A percentile compares a stretch with the other conserved stretches of the same genome.
Conservation (phyloP, 2,888 invertebrate species). For the Cepaea hortensis region DNA sequence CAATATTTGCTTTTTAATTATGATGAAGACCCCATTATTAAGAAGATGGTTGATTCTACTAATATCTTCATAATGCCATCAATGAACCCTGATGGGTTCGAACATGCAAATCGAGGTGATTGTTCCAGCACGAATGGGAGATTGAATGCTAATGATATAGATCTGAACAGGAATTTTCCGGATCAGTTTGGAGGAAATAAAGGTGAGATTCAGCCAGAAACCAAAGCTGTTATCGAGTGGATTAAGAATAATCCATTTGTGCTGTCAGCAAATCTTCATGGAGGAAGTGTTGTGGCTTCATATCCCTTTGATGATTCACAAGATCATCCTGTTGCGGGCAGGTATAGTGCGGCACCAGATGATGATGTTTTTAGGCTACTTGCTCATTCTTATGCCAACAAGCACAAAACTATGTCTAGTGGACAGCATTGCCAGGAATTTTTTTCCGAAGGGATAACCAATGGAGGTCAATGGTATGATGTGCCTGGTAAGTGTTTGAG, state of each 20-base stretch:
- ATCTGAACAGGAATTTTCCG: constrained; percentile 95
- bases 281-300: constrained; percentile 95
- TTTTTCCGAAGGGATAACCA: constrained; percentile 69
- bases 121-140: constrained; percentile 81
- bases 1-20: constrained; percentile 68
- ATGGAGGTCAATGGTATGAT: constrained; percentile 73
- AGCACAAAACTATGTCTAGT: constrained; percentile 84
- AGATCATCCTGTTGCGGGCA: constrained; percentile 54
- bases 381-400: constrained; percentile 85
- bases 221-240: constrained; percentile 95
- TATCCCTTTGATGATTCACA: constrained; percentile 89
- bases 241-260: constrained; percentile 94
- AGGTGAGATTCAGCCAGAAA: constrained; percentile 83
- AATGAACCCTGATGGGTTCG: constrained; percentile 76
- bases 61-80: constrained; percentile 74
- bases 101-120: constrained; percentile 61
- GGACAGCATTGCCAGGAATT: constrained; percentile 82
- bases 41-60: constrained; percentile 64
- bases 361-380: constrained; percentile 87
- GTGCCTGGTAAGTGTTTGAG: constrained; percentile 67
- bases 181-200: constrained; percentile 89
- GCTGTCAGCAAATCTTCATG: constrained; percentile 91
- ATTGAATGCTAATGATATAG: constrained; percentile 82
- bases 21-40: constrained; percentile 59
- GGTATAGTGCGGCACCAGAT: constrained; percentile 81